These are phyloP conservation scores for Epizoanthus illoricatus DNA, from an alignment of 92 coral and sea anemone genomes.

Conservation along the genomic window DNA sequence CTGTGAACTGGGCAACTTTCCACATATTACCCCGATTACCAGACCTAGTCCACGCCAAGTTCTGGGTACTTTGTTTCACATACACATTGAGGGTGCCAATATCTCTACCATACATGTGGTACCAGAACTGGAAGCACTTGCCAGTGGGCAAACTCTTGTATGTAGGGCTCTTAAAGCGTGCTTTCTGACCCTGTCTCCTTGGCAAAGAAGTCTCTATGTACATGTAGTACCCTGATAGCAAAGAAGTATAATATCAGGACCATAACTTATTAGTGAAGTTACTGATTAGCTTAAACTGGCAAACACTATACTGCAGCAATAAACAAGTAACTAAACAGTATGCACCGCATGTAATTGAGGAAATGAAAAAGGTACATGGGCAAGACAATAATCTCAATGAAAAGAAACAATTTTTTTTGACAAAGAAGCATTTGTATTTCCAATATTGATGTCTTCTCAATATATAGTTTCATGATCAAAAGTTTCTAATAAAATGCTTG, in stretches of 20 bases:
- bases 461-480: background rate
- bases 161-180: slow-evolving; percentile 65
- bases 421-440: background rate
- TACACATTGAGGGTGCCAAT: slow-evolving; percentile 73
- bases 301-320: no score
- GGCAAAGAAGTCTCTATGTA: slow-evolving; percentile 75
- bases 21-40: slow-evolving; percentile 80
- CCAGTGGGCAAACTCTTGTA: slow-evolving; percentile 63
- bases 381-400: background rate
- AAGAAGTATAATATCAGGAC: background rate
- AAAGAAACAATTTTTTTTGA: background rate
- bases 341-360: no score
- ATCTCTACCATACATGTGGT: slow-evolving; percentile 86
- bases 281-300: no score
- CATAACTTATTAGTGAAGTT: background rate
- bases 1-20: slow-evolving; percentile 73
- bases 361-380: background rate
- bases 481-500: no score
- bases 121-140: slow-evolving; percentile 90
- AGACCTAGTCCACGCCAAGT: slow-evolving; percentile 60
- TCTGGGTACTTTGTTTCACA: slow-evolving; percentile 18
- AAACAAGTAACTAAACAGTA: no score
- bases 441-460: no score
- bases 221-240: slow-evolving; percentile 63
- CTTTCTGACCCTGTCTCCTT: slow-evolving; percentile 69